phyloP scores from a whole-genome alignment of 23 tunicate genomes.

The Trididemnum nubilum region DNA sequence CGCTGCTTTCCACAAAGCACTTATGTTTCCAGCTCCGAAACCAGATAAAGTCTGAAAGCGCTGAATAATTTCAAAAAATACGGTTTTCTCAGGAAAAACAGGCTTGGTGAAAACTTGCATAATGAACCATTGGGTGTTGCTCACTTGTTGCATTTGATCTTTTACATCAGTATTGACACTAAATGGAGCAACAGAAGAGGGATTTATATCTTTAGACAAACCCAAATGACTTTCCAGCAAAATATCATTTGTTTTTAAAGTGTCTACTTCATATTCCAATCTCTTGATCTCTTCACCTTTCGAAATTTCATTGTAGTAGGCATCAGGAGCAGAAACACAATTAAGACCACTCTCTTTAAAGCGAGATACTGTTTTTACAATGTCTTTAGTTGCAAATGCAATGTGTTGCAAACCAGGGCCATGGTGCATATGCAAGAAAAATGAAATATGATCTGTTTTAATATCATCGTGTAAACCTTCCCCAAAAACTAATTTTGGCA shows the following conservation, averaged over 20 bases:
- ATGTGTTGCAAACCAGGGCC: slow-evolving; percentile 86
- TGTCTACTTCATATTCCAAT: slow-evolving; percentile 14
- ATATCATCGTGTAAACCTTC: slow-evolving; percentile 6
- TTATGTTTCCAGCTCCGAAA: slow-evolving; percentile 88
- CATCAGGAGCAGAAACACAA: slow-evolving; percentile 43
- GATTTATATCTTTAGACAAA: neutral
- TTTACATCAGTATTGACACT: neutral
- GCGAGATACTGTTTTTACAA: slow-evolving; percentile 48
- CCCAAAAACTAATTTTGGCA: slow-evolving; percentile 41
- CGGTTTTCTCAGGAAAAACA: slow-evolving; percentile 70
- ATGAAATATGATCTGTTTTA: slow-evolving; percentile 36
- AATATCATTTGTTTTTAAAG: slow-evolving; percentile 34
- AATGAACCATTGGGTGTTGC: slow-evolving; percentile 56
- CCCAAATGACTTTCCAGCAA: slow-evolving; percentile 47
- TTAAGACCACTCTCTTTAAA: slow-evolving; percentile 48
- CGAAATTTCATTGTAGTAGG: slow-evolving; percentile 34
- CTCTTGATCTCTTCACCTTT: slow-evolving; percentile 33
- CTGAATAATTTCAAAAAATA: slow-evolving; percentile 90
- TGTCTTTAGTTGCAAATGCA: slow-evolving; percentile 66
- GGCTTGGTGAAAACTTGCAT: slow-evolving; percentile 87
- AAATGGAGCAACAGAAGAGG: neutral
- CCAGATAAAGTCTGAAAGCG: slow-evolving; percentile 71
- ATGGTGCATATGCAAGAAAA: slow-evolving; percentile 37
- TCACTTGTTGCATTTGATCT: slow-evolving; percentile 10
- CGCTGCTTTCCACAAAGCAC: slow-evolving; percentile 67